These are phyloP conservation scores for Falco rusticolus DNA, from an alignment of 2,797 vertebrate genomes.

Conservation along the genomic window DNA sequence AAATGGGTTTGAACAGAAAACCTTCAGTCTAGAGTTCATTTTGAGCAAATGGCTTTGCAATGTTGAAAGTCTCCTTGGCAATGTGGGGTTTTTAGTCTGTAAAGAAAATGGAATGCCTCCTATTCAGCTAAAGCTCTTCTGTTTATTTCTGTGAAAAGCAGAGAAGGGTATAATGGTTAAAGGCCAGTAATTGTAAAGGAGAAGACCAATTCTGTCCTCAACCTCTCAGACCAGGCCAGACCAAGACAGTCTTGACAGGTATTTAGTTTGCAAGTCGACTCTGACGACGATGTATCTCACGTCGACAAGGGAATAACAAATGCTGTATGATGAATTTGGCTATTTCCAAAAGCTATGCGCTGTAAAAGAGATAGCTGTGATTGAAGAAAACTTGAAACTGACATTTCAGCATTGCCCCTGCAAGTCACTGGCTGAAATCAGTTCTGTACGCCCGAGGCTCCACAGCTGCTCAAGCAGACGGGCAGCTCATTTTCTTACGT, in stretches of 20 bases:
- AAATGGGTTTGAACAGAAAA: not conserved
- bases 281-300: fast-evolving
- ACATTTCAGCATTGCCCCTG: not conserved
- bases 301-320: not conserved
- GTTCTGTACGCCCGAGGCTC: fast-evolving
- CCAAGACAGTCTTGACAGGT: not conserved
- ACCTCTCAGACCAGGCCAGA: too few relatives aligned
- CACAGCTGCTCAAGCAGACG: fast-evolving
- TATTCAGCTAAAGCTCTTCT: not conserved
- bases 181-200: not conserved
- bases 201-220: not conserved
- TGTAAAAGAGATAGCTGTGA: not conserved
- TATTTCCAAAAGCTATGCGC: fast-evolving
- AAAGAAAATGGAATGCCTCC: not conserved
- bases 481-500: fast-evolving
- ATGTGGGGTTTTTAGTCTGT: not conserved
- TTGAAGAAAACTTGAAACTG: fast-evolving
- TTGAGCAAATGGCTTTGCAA: not conserved
- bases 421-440: fast-evolving
- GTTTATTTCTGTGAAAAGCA: not conserved
- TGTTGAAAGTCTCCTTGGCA: not conserved
- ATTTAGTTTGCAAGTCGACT: not conserved
- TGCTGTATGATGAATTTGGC: fast-evolving
- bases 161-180: not conserved
- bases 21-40: not conserved